phyloP scores from a whole-genome alignment of 2,797 vertebrate genomes.

The Mergus octosetaceus region DNA sequence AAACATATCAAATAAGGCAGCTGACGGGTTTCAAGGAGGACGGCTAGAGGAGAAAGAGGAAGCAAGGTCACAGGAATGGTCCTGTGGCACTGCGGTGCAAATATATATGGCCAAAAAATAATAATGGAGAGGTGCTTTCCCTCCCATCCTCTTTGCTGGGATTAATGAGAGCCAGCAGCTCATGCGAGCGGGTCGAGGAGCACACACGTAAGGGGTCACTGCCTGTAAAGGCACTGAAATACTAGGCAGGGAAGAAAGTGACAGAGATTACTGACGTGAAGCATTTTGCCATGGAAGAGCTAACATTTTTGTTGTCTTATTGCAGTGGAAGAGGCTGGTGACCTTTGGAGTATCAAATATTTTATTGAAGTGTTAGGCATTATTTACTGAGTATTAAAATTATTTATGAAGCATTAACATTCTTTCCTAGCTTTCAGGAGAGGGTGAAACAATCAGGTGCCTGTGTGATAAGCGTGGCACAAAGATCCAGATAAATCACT shows the following conservation, averaged over 20 bases:
- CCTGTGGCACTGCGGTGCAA: not conserved
- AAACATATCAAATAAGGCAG: not conserved
- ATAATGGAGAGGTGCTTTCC: not conserved
- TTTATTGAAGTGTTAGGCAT: not conserved
- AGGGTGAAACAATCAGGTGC: not conserved
- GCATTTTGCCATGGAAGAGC: not conserved
- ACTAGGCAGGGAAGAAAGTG: not conserved
- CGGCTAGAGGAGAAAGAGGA: not conserved
- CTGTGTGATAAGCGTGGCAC: not conserved
- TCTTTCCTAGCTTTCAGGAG: not conserved
- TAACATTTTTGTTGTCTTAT: not conserved
- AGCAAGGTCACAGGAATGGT: not conserved
- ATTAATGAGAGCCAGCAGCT: not conserved
- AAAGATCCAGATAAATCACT: constrained; percentile 22
- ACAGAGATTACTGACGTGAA: not conserved
- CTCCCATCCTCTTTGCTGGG: fast-evolving
- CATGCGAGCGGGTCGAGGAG: fast-evolving
- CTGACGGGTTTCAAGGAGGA: not conserved
- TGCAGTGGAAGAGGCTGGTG: not conserved
- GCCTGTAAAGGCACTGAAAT: not conserved
- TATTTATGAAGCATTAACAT: not conserved
- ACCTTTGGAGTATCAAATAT: not conserved
- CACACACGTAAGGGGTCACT: fast-evolving
- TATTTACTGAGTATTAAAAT: not conserved
- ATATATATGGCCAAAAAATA: not conserved